Base-by-base conservation (phyloP, 1,140 invertebrate species). In the Papilio xuthus region DNA sequence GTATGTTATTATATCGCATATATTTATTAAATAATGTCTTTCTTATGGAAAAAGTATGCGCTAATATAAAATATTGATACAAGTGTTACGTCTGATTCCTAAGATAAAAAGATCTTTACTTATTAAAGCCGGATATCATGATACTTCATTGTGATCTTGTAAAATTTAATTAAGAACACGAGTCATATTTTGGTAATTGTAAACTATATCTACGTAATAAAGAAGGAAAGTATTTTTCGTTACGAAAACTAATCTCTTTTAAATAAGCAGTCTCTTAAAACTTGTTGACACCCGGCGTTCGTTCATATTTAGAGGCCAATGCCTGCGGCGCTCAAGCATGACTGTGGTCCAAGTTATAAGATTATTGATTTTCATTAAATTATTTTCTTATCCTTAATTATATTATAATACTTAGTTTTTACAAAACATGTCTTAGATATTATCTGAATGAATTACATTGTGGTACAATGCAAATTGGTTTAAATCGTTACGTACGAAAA, bases 231-330 rank as follows among this genome's bases (percentile, higher is more conserved):
- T 28, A 28, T 15, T 28, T 28, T 32, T 67, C 26, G 60, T 67
- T 67, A 26, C 60, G 60, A 28, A 67, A 67, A 67, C 60, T 67
- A 67, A 67, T 67, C 60, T 67, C 60, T 67, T 67, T 67, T 67
- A 67, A 67, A 67, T 67, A 67, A 28, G 53, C 53, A 20, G 60
- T 67, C 12, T 18, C 26, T 67, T 23, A 15, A 67, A 67, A 28
- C 12, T 67, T 67, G 60, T 67, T 67, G 60, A 67, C 60, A 67
- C 60, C 60, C 12, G 60, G 12, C 60, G 13, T 12, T 67, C 23
- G 23, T 67, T 60, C 56, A 60, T 26, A 26, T 26, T 60, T 67
- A 67, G 60, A 67, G 60, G 60, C 60, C 60, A 67, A 67, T 67
- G 60, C 60, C 60, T 67, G 60, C 23, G 60, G 60, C 60, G 60